These are phyloP conservation scores for Shinisaurus crocodilurus DNA, from an alignment of 2,113 vertebrate genomes.

Conservation along the genomic window DNA sequence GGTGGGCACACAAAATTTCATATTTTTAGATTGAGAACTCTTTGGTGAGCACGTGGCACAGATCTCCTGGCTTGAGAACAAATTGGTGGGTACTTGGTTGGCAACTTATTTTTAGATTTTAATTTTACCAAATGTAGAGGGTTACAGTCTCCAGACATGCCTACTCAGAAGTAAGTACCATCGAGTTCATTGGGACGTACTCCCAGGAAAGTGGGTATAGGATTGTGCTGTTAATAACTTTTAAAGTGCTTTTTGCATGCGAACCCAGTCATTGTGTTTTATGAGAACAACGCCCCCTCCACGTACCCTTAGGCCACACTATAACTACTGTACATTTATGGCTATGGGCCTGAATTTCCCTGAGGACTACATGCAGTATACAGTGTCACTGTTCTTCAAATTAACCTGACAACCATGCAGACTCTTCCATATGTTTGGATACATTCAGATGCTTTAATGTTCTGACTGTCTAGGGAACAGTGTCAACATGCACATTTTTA, in stretches of 20 bases:
- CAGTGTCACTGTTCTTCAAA: background rate
- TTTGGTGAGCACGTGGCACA: background rate
- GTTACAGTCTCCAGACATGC: no score
- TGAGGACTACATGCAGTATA: background rate
- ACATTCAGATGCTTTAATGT: background rate
- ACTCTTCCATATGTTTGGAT: no score
- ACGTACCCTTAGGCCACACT: no score
- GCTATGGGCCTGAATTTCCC: background rate
- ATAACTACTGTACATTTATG: background rate
- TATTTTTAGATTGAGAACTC: background rate
- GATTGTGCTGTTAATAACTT: background rate
- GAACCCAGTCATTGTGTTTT: background rate
- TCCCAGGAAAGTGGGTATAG: no score
- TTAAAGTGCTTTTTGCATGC: background rate
- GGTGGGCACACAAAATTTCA: background rate
- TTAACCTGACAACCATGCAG: background rate
- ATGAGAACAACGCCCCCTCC: no score
- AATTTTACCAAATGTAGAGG: background rate
- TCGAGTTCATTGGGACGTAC: no score
- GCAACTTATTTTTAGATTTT: background rate
- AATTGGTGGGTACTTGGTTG: background rate
- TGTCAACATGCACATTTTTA: background rate
- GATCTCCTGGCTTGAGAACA: background rate
- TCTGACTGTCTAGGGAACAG: background rate
- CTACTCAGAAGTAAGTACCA: no score